Base-by-base conservation (phyloP, 1,140 invertebrate genomes). In the Lepidurus arcticus region DNA sequence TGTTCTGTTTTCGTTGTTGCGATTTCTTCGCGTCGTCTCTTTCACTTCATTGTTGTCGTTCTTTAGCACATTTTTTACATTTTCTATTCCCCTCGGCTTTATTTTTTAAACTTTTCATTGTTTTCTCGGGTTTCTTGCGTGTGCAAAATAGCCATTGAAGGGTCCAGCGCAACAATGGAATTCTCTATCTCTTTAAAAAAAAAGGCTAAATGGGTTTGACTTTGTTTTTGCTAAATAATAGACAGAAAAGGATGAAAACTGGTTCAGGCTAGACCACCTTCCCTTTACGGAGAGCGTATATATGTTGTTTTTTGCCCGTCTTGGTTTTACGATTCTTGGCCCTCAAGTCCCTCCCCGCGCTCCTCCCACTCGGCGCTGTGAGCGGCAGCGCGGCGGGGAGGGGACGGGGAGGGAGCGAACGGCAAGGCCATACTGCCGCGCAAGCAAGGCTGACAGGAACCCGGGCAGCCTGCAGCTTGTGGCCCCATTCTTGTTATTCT, bases 401-500 rank as follows among this genome's bases (percentile, higher is more conserved):
- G 11, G 47, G 13, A 53, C 47, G 6, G 53, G 53, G 53, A 65
- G 53, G 21, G 53, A 34, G 16, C 53, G 53, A 65, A 65, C 53
- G 53, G 53, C 53, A 65, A 65, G 53, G 53, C 53, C 53, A 21
- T 21, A 65, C 16, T n/a, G 53, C 13, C 53, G 53, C 21, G 53
- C 53, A 65, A 21, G 53, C 53, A 65, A 65, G 53, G 53, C 53
- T 65, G 53, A 34, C 34, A 34, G 34, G 34, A 34, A 34, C 34
- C 53, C 53, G n/a, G 16, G 16, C 21, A 7, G 53, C 53, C 13
- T n/a, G 16, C 16, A 65, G 53, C 53, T 4, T 65, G 53, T 65
- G 53, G 53, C 53, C 53, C 53, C 53, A 65, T 65, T 65, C 53
- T 65, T 65, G 53, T 65, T 65, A 65, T 65, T 65, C 53, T 65